phyloP scores from a whole-genome alignment of 2,113 vertebrate species.

The Acrocephalus kingi region DNA sequence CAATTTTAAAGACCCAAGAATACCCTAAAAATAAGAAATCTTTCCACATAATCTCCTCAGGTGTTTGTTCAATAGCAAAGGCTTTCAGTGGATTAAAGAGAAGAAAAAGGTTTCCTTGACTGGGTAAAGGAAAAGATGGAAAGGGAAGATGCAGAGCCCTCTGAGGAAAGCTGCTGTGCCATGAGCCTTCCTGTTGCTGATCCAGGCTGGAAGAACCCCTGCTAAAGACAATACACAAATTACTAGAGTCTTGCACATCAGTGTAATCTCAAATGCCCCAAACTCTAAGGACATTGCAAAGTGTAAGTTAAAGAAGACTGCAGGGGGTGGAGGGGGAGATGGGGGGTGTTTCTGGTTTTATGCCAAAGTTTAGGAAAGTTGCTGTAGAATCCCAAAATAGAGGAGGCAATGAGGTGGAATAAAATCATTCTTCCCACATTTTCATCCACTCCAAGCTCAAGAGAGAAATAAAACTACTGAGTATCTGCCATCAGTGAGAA shows the following conservation, averaged over 20 bases:
- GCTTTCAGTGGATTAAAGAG: not conserved
- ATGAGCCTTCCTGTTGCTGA: not conserved
- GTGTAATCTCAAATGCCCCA: not conserved
- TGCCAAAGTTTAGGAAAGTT: not conserved
- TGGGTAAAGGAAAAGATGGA: not conserved
- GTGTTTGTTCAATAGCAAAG: not conserved
- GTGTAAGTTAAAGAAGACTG: not conserved
- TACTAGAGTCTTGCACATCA: not conserved
- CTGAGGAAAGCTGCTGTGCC: not conserved
- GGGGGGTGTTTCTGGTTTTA: not conserved
- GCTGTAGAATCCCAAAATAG: not conserved
- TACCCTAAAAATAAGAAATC: not conserved
- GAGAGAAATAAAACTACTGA: not conserved
- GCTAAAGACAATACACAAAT: not conserved
- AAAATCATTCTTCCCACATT: not conserved
- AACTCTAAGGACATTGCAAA: not conserved
- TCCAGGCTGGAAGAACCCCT: not conserved
- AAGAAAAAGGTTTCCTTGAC: not conserved
- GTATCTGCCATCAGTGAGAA: not conserved
- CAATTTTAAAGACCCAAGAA: not conserved
- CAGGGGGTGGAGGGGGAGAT: accelerated
- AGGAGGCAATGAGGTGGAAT: not conserved
- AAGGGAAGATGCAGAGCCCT: not conserved
- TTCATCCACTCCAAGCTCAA: not conserved
- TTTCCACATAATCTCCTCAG: not conserved